phyloP scores from a whole-genome alignment of 2,888 invertebrate species.

The Epsilonema sp. region DNA sequence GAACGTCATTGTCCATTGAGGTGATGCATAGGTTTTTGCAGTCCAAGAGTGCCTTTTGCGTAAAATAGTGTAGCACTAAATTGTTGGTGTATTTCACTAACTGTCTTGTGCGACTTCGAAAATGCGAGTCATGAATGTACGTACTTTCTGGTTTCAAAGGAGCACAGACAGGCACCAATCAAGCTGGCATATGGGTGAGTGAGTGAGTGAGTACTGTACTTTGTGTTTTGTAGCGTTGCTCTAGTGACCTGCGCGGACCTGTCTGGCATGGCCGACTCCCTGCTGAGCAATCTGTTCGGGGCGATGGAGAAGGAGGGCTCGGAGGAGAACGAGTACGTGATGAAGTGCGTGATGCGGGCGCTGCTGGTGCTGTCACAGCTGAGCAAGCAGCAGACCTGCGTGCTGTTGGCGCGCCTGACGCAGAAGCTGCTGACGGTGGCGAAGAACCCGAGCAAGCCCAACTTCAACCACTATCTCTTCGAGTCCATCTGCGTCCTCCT shows the following conservation, averaged over 20 bases:
- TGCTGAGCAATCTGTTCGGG: constrained; percentile 44
- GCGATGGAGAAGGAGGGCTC: constrained; percentile 50
- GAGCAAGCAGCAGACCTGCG: background rate
- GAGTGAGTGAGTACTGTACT: too few relatives aligned
- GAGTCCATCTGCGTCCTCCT: constrained; percentile 63
- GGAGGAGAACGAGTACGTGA: constrained; percentile 85
- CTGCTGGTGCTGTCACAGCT: background rate
- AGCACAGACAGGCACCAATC: too few relatives aligned
- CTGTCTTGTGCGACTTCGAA: too few relatives aligned
- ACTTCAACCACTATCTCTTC: constrained; percentile 94
- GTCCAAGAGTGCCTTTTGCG: too few relatives aligned
- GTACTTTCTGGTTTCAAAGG: too few relatives aligned
- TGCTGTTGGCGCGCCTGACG: background rate
- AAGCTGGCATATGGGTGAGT: too few relatives aligned
- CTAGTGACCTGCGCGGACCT: background rate
- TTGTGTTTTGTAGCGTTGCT: too few relatives aligned
- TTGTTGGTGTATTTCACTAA: too few relatives aligned
- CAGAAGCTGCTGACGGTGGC: constrained; percentile 10
- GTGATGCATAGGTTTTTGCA: too few relatives aligned
- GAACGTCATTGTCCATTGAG: too few relatives aligned
- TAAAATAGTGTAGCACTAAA: too few relatives aligned
- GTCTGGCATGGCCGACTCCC: background rate
- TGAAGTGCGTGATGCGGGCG: constrained; percentile 50
- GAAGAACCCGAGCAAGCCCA: constrained; percentile 74
- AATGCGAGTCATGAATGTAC: too few relatives aligned